These are phyloP conservation scores for Ciconia maguari DNA, from an alignment of 2,113 vertebrate species.

Conservation along the genomic window DNA sequence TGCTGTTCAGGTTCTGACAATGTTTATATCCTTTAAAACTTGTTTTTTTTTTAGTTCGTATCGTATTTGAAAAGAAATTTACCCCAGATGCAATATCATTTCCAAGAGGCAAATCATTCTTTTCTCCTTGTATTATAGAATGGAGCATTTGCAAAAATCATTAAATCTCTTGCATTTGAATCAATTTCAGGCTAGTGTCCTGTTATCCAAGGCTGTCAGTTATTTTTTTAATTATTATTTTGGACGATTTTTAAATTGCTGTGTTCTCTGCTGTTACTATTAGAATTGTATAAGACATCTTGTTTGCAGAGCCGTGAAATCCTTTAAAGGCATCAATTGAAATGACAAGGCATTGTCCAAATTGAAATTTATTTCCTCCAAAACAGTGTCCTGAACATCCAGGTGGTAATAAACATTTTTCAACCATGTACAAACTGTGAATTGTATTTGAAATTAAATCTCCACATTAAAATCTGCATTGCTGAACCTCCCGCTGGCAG, in stretches of 20 bases:
- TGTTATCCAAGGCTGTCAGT: neutral
- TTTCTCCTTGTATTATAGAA: neutral
- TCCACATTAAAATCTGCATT: conserved; percentile 64
- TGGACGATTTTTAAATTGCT: neutral
- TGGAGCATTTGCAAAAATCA: neutral
- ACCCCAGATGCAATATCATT: neutral
- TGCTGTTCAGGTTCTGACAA: neutral
- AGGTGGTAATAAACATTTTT: conserved; percentile 56
- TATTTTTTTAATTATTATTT: neutral
- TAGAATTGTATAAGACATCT: neutral
- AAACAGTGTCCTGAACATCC: conserved; percentile 38
- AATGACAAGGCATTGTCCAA: conserved; percentile 1
- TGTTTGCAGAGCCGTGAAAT: neutral
- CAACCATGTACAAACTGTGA: conserved; percentile 32
- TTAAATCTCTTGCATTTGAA: neutral
- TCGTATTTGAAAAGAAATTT: neutral
- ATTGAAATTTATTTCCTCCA: conserved; percentile 56
- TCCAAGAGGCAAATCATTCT: neutral
- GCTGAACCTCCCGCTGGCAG: neutral
- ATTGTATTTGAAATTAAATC: conserved; percentile 68
- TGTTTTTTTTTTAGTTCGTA: neutral
- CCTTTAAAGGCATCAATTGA: conserved; percentile 27
- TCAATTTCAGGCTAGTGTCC: neutral
- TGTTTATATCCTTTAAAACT: neutral
- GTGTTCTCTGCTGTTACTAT: neutral